Base-by-base conservation (phyloP, 2,888 invertebrate genomes). In the Drosophila recens region DNA sequence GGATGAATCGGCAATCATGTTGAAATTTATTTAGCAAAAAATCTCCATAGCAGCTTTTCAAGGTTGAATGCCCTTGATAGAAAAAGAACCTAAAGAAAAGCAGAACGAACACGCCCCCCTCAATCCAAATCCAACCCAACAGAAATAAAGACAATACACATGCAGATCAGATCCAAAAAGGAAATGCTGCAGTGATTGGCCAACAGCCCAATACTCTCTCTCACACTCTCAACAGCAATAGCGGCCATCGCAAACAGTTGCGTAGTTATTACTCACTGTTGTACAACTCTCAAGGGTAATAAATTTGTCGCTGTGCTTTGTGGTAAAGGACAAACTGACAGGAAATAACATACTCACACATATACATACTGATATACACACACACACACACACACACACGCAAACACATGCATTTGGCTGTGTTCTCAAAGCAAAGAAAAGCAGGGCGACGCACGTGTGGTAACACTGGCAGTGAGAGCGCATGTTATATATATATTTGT, bases 381-480 rank as follows among this genome's bases (percentile, higher is more conserved):
- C n/a, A n/a, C n/a, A n/a, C n/a, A n/a, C n/a, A n/a, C n/a, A n/a
- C n/a, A n/a, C n/a, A n/a, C 27, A 33, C 23, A 23, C 23, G 23
- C 17, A 17, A 13, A 13, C 30, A 34, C 33, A 42, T 48, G 4
- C 43, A 54, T 11, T 20, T 27, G 40, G 6, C 34, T 52, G 17
- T 53, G 27, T 49, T 17, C 27, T 63, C 43, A 33, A 57, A 42
- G 64, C 45, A 61, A 62, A 54, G 61, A 58, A 36, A 72, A 65
- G 48, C 64, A 59, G 48, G 61, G 51, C 58, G 51, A 45, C 64
- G 64, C 79, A 78, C 69, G 70, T 77, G 74, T 70, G 74, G 70
- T 52, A 78, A 69, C 74, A 53, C 76, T 77, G 79, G 56, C 40
- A 59, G 56, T 49, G 52, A 74, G 76, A 70, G 73, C 56, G 33